Conservation (phyloP, 2,888 invertebrate species). For the Folsomia candida region DNA sequence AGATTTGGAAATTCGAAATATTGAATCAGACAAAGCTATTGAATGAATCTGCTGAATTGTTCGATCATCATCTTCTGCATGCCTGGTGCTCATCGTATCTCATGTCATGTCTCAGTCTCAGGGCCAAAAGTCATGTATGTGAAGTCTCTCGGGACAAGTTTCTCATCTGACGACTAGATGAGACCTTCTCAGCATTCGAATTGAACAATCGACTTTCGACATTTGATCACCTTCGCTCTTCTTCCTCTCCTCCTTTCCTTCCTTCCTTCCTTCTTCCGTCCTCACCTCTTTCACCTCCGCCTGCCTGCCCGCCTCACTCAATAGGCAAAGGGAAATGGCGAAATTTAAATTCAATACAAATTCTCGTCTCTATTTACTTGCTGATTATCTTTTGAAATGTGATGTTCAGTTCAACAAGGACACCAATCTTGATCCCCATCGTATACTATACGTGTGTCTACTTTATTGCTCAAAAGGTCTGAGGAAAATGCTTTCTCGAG, state of each 20-base stretch:
- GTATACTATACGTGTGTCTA: too few relatives aligned
- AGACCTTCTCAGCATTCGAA: not conserved
- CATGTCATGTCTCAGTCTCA: slow-evolving; percentile 1
- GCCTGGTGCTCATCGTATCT: not conserved
- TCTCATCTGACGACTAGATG: not conserved
- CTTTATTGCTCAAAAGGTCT: too few relatives aligned
- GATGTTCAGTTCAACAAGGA: too few relatives aligned
- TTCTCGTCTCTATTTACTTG: not conserved
- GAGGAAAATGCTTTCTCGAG: too few relatives aligned
- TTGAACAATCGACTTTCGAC: not conserved
- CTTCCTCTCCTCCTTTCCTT: not conserved
- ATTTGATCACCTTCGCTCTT: slow-evolving; percentile 3
- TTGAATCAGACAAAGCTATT: not conserved
- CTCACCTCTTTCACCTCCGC: not conserved
- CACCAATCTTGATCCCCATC: too few relatives aligned
- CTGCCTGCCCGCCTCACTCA: not conserved
- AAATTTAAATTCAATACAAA: slow-evolving; percentile 6
- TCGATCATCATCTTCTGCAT: not conserved
- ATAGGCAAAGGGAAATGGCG: not conserved
- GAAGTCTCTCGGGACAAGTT: not conserved
- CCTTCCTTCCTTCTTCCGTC: not conserved
- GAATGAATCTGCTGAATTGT: not conserved
- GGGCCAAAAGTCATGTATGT: not conserved
- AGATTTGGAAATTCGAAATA: slow-evolving; percentile 7
- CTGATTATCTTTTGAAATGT: not conserved